A percentile compares a stretch with the other conserved stretches of the same genome.
These are phyloP conservation scores for Colletes collaris DNA, from an alignment of 2,888 invertebrate genomes.

Conservation along the genomic window DNA sequence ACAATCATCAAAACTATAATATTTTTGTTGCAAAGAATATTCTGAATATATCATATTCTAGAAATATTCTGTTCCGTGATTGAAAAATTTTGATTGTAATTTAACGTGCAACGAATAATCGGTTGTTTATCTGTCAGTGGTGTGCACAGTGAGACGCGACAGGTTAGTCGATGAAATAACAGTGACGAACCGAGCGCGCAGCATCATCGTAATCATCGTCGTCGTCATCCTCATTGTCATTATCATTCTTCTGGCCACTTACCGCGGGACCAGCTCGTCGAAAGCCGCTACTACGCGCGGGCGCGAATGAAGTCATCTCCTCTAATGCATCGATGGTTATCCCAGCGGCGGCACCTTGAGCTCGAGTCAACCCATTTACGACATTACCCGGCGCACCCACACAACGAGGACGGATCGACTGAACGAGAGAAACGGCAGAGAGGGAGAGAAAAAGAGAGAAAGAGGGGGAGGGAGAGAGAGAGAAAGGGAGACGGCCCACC, in stretches of 20 bases:
- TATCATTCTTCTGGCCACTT: constrained; percentile 67
- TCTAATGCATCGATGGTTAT: constrained; percentile 78
- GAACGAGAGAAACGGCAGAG: constrained; percentile 11
- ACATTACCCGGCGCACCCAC: constrained; percentile 69
- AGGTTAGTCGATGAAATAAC: constrained; percentile 53
- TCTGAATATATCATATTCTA: too few species aligned
- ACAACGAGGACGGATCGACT: constrained; percentile 23
- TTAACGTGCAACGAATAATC: too few species aligned
- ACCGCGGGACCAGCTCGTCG: constrained; percentile 27
- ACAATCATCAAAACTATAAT: too few species aligned
- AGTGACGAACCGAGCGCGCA: constrained; percentile 35
- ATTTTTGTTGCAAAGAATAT: too few species aligned
- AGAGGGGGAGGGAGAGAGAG: constrained; percentile 7
- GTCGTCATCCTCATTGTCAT: constrained; percentile 70
- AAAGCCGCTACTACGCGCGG: constrained; percentile 54
- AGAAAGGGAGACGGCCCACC: constrained; percentile 17
- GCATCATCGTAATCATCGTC: constrained; percentile 65
- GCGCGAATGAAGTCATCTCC: constrained; percentile 79
- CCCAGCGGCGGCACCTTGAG: constrained; percentile 69
- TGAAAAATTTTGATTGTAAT: too few species aligned
- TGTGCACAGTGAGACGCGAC: constrained; percentile 50
- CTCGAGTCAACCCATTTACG: constrained; percentile 70
- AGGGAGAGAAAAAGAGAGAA: constrained; percentile 3
- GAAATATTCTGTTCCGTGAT: too few species aligned
- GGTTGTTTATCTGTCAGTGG: too few species aligned